phyloP scores from a whole-genome alignment of 2,797 vertebrate genomes.

The Leuciscus waleckii region DNA sequence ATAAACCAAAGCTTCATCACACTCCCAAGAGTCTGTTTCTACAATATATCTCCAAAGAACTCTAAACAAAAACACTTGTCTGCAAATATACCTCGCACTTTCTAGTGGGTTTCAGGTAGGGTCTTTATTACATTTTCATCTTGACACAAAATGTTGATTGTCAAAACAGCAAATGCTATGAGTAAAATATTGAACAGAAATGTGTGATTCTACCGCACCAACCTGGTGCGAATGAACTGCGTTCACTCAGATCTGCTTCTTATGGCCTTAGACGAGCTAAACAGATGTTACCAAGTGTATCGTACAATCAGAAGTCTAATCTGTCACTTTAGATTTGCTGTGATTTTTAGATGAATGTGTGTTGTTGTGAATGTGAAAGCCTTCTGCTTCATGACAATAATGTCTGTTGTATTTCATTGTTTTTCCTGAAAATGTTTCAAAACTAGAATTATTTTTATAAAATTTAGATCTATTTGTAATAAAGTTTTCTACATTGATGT shows the following conservation, averaged over 20 bases:
- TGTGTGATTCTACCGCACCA: background rate
- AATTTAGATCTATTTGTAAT: conserved; percentile 57
- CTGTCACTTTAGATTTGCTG: background rate
- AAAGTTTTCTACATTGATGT: conserved; percentile 57
- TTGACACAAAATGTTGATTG: background rate
- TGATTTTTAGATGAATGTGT: background rate
- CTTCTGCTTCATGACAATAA: conserved; percentile 26
- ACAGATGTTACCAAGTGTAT: background rate
- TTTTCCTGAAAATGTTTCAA: conserved; percentile 12
- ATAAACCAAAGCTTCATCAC: conserved; percentile 42
- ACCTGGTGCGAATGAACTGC: background rate
- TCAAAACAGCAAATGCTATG: background rate
- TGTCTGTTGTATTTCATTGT: background rate
- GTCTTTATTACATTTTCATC: background rate
- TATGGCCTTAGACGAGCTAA: background rate
- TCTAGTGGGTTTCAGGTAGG: background rate
- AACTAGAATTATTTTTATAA: conserved; percentile 48
- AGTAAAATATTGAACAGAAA: background rate
- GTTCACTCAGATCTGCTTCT: background rate
- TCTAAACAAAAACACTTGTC: background rate
- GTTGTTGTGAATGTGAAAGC: conserved; percentile 26
- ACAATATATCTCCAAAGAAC: conserved; percentile 13
- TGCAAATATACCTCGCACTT: background rate
- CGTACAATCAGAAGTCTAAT: background rate
- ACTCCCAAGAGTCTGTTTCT: background rate